Base-by-base conservation (phyloP, 2,797 vertebrate genomes). In the Hydrolagus colliei region DNA sequence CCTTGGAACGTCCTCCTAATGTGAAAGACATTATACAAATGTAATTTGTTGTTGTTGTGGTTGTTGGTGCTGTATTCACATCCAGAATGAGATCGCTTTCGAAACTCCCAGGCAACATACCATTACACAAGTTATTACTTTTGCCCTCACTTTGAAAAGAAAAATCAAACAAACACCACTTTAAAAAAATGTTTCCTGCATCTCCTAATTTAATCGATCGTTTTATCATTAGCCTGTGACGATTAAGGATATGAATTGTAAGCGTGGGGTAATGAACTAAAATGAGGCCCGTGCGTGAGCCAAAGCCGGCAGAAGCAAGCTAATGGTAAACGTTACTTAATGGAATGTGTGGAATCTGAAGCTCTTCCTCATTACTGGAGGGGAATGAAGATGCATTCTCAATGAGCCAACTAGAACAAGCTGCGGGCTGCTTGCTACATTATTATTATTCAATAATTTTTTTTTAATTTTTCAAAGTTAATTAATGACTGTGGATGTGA, bases 381-480 rank as follows among this genome's bases (percentile, higher is more conserved):
- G 79, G 65, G 71, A 79, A 67, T 16, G 13, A 22, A 41, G 65
- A 84, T 52, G 71, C 65, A 84, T 84, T 84, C 6, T 84, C 65
- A 84, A 84, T 84, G 79, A 84, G 32, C 65, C 27, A 41, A 63
- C 32, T 6, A 11, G 65, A 82, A 68, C 27, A 41, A 84, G 65
- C 79, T 20, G 10, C 11, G n/a, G 79, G 32, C 65, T 63, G 41
- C 9, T 61, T 18, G 41, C 65, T 68, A 10, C 9, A 68, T 68
- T 82, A 68, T 68, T 82, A 68, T 82, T 82, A 82, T 82, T 82
- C 32, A 68, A 82, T 82, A 41, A 82, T 68, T 18, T 68, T 68
- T 68, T 82, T 82, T 82, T 68, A 82, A 82, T 82, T 82, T 82
- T 82, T 82, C 79, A 82, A 68, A 41, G 16, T 82, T 82, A 82